A percentile compares a stretch with the other conserved stretches of the same genome.
These are phyloP conservation scores for Venustoraphidia nigricollis DNA, from an alignment of 2,888 invertebrate genomes.

Conservation along the genomic window DNA sequence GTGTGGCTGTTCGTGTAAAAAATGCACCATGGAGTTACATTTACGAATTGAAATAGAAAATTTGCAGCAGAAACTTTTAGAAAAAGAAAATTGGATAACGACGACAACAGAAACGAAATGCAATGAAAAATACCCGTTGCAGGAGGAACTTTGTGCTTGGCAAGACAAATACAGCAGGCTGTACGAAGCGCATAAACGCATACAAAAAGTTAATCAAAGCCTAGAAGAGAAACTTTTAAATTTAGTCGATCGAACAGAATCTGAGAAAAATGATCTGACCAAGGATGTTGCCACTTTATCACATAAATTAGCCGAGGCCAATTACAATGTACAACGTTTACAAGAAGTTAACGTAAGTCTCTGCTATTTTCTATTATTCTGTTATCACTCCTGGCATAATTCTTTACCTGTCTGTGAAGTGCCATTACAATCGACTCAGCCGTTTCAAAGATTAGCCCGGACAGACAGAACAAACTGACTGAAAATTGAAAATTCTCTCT, in stretches of 20 bases:
- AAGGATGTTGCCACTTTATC: slow-evolving; percentile 77
- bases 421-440: too few relatives aligned
- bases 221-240: slow-evolving; percentile 86
- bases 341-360: slow-evolving; percentile 70
- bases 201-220: slow-evolving; percentile 88
- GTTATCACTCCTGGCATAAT: too few relatives aligned
- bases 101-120: slow-evolving; percentile 74
- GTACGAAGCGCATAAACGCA: slow-evolving; percentile 82
- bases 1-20: slow-evolving; percentile 43
- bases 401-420: too few relatives aligned
- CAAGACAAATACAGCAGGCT: slow-evolving; percentile 88
- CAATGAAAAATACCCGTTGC: slow-evolving; percentile 59
- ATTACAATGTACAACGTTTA: slow-evolving; percentile 66
- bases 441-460: too few relatives aligned
- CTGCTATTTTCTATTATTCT: neutral
- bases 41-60: slow-evolving; percentile 78
- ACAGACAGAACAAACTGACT: too few relatives aligned
- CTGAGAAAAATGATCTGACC: slow-evolving; percentile 73
- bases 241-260: slow-evolving; percentile 83
- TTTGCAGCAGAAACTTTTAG: slow-evolving; percentile 64
- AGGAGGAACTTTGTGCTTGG: slow-evolving; percentile 74
- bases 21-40: slow-evolving; percentile 44
- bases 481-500: too few relatives aligned
- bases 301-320: slow-evolving; percentile 69
- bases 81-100: slow-evolving; percentile 62